These are phyloP conservation scores for Tiaroga cobitis DNA, from an alignment of 2,797 vertebrate genomes.

Conservation along the genomic window DNA sequence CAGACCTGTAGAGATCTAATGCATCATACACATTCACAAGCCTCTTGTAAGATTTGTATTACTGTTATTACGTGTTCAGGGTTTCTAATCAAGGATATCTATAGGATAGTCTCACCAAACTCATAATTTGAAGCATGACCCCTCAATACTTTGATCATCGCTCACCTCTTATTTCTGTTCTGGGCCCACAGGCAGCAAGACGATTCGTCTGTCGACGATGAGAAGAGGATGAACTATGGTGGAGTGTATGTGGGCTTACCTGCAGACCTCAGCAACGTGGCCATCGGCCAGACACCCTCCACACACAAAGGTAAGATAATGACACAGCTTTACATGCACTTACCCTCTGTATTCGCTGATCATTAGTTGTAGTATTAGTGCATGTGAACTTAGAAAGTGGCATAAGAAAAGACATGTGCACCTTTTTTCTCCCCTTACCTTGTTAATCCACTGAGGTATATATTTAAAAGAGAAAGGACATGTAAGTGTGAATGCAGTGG, in stretches of 20 bases:
- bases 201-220: conserved; percentile 80
- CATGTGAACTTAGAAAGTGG: background rate
- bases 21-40: background rate
- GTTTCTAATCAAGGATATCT: conserved; percentile 28
- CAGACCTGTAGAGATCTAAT: background rate
- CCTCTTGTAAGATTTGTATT: background rate
- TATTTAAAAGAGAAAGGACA: background rate
- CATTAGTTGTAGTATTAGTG: background rate
- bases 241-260: conserved; percentile 92
- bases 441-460: background rate
- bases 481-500: background rate
- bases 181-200: conserved; percentile 76
- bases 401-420: background rate
- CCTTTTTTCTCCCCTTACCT: background rate
- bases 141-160: too few species aligned
- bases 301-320: conserved; percentile 78
- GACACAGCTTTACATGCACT: background rate
- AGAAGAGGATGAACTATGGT: conserved; percentile 90
- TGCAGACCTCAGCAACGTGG: conserved; percentile 76
- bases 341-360: background rate
- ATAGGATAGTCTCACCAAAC: background rate
- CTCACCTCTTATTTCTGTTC: conserved; percentile 13
- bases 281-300: conserved; percentile 77
- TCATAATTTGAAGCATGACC: background rate
- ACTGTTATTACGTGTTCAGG: background rate